Evolutionary conservation across 2,113 vertebrate species (phyloP), one percentile per base, ranked within the genome.

Genomic region (Phoxinus phoxinus): DNA sequence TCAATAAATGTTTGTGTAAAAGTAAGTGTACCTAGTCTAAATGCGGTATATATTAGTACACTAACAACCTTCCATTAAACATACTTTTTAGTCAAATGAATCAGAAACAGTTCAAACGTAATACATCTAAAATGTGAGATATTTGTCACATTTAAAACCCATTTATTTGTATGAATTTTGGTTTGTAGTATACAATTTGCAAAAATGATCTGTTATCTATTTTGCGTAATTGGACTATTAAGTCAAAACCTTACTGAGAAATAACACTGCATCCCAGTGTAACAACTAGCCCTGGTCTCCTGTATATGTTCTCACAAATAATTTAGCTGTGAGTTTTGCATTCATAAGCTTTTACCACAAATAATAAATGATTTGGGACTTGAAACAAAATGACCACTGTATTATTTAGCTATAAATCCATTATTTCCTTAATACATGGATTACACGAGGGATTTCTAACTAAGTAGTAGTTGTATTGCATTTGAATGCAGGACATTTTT

Each of bases 401-500:
- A 37, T 61, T 58, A 41, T 19, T 67, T 41, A 25, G 2, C 21
- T 41, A 5, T 41, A 76, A 63, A 51, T 79, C 23, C 32, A 32
- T 53, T 53, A 12, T 13, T 8, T n/a, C 44, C 44, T 35, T n/a
- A 19, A 35, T 17, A 56, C 37, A 19, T 56, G 48, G 35, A 41
- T 19, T 44, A 10, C 0, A 41, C 2, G 17, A 61, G 32, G 10
- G 32, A 35, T 78, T 78, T 32, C 51, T 63, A 79, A 85, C 81
- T 91, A 87, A 86, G 53, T 87, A 58, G 74, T 61, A 73, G n/a
- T 79, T 91, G 21, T 25, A 41, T 9, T 59, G 0, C 6, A 44
- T 61, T 37, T 59, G 17, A n/a, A 59, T 41, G 13, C 23, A 41
- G 25, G 13, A 25, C n/a, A 83, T 44, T 83, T 44, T 83, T 51